A percentile compares a stretch with the other conserved stretches of the same genome.
These are phyloP conservation scores for Agrotis ipsilon DNA, from an alignment of 2,888 invertebrate species.

Conservation along the genomic window DNA sequence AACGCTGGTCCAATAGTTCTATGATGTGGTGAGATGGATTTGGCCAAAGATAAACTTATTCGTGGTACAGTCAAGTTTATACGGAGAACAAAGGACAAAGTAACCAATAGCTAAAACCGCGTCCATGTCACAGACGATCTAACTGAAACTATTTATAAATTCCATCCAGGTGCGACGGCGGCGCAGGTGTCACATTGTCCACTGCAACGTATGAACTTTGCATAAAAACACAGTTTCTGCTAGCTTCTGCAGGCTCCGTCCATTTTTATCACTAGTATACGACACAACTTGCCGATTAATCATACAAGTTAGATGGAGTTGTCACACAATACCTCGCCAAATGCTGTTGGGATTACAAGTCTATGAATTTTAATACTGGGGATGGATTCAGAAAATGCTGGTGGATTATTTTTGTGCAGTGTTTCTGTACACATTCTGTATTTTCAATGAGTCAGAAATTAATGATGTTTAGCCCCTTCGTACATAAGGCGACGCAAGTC, in stretches of 20 bases:
- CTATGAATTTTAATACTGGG: slow-evolving; percentile 28
- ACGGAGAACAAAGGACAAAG: slow-evolving; percentile 25
- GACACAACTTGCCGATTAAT: slow-evolving; percentile 50
- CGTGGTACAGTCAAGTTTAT: not conserved
- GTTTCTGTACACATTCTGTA: slow-evolving; percentile 5
- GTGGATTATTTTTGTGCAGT: slow-evolving; percentile 5
- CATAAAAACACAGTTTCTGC: slow-evolving; percentile 81
- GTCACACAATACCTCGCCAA: slow-evolving; percentile 39
- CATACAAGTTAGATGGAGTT: slow-evolving; percentile 60
- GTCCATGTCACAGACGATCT: slow-evolving; percentile 72
- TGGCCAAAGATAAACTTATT: not conserved
- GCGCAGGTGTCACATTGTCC: slow-evolving; percentile 87
- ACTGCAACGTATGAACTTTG: slow-evolving; percentile 84
- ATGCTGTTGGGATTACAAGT: slow-evolving; percentile 49
- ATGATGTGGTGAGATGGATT: not conserved
- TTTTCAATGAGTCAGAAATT: slow-evolving; percentile 1
- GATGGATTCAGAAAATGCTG: slow-evolving; percentile 23
- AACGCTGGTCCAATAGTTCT: not conserved
- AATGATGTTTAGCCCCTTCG: too few species aligned
- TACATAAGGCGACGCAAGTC: too few species aligned
- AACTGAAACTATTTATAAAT: slow-evolving; percentile 83
- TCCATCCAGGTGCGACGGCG: slow-evolving; percentile 83
- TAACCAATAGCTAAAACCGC: slow-evolving; percentile 36
- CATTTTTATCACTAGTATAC: slow-evolving; percentile 64
- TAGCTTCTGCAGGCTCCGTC: slow-evolving; percentile 54